A percentile compares a stretch with the other conserved stretches of the same genome.
phyloP scores from a whole-genome alignment of 2,888 invertebrate species.

The Gryllus longicercus region DNA sequence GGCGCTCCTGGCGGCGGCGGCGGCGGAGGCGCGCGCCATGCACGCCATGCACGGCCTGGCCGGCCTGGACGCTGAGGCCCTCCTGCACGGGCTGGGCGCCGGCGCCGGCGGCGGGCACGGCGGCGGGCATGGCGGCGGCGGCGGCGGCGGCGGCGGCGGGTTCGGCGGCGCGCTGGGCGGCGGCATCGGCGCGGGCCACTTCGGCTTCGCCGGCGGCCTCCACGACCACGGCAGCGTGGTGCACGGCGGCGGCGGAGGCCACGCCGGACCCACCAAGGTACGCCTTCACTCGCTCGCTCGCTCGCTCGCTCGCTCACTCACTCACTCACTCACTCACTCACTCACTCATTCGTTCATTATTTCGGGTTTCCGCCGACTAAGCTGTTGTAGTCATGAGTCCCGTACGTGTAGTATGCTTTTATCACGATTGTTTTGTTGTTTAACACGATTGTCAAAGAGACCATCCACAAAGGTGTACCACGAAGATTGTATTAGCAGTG shows the following conservation, averaged over 20 bases:
- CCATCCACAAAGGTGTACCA: too few species aligned
- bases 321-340: too few species aligned
- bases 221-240: constrained; percentile 23
- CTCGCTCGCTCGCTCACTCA: too few species aligned
- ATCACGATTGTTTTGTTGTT: too few species aligned
- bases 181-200: constrained; percentile 22
- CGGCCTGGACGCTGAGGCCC: not conserved
- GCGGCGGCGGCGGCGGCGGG: constrained; percentile 23
- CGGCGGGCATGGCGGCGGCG: constrained; percentile 21
- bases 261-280: constrained; percentile 25
- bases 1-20: not conserved
- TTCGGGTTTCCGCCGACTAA: too few species aligned
- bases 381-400: too few species aligned
- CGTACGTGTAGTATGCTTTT: too few species aligned
- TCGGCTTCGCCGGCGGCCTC: constrained; percentile 25
- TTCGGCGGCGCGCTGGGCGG: not conserved
- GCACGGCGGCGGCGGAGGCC: constrained; percentile 23
- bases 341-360: too few species aligned
- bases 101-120: not conserved
- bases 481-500: too few species aligned
- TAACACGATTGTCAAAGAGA: too few species aligned
- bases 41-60: not conserved
- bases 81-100: constrained; percentile 19
- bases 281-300: not conserved
- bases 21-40: not conserved